Evolutionary conservation across 1,140 invertebrate species (phyloP).

Genomic region (Elysia chlorotica): DNA sequence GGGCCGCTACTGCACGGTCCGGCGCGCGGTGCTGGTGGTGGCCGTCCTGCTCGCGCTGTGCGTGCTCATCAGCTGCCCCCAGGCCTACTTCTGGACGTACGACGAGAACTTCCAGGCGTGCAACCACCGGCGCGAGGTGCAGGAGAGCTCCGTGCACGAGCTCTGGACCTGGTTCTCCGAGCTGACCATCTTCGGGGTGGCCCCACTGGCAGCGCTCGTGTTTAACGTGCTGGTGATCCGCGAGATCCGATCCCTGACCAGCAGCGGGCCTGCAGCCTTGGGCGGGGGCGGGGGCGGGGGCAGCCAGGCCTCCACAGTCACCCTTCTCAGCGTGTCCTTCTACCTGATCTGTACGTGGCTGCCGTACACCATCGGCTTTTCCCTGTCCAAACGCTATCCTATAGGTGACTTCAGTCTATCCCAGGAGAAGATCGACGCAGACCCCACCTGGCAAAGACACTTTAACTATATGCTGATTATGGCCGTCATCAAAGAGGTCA

Average conservation of each 20-base stretch:
- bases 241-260: conserved; percentile 46
- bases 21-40: conserved; percentile 73
- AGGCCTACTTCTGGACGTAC: conserved; percentile 58
- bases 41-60: conserved; percentile 31
- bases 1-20: conserved; percentile 78
- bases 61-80: conserved; percentile 41
- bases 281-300: conserved; percentile 14
- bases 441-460: conserved; percentile 46
- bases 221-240: conserved; percentile 57
- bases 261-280: conserved; percentile 34
- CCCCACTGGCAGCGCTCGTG: conserved; percentile 49
- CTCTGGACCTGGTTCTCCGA: conserved; percentile 57
- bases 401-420: conserved; percentile 28
- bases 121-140: conserved; percentile 30
- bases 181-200: conserved; percentile 48
- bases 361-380: conserved; percentile 54
- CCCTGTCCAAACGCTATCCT: conserved; percentile 37
- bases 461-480: conserved; percentile 49
- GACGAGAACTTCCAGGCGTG: conserved; percentile 34
- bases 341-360: conserved; percentile 57
- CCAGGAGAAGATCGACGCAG: conserved; percentile 24
- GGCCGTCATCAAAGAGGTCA: conserved; percentile 51
- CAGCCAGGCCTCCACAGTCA: conserved; percentile 51
- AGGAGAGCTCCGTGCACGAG: conserved; percentile 34
- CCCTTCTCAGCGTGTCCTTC: conserved; percentile 57